Evolutionary conservation across 1,140 invertebrate genomes (phyloP), one percentile per base, ranked within the genome.

Genomic region (Drosophila triauraria): DNA sequence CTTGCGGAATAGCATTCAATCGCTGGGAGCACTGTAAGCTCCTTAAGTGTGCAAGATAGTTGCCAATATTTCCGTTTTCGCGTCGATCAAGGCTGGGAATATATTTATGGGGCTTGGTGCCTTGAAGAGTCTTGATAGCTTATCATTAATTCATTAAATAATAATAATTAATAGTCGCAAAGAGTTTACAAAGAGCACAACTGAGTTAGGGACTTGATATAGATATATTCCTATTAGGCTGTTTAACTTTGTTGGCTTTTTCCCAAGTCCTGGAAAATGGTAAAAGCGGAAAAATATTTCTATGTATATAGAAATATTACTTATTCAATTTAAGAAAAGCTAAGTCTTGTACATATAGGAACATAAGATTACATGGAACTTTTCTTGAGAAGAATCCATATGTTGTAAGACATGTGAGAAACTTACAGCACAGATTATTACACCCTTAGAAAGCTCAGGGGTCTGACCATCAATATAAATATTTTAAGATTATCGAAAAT

Each of bases 1-100:
- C 10, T 35, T n/a, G 56, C 27, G 60, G n/a, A 64, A 42, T 77
- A 40, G 48, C 32, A 38, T 48, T 42, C 42, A 47, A 70, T 78
- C 59, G 46, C 40, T 53, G 9, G 27, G 47, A n/a, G 42, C 43
- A 74, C 63, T 80, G 60, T 77, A 84, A 84, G 82, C 82, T 85
- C 56, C 77, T 84, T 85, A 81, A 53, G 42, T 30, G 40, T 9
- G 71, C 71, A 75, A 74, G 23, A 46, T 27, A 43, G 77, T 56
- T 77, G 77, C 60, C 64, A 67, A 44, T 74, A 60, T 43, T 74
- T 74, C 69, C 67, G 69, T 51, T 71, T 48, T 40, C 15, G 15
- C 54, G 12, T 50, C 38, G 50, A 48, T 68, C 48, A 54, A 47
- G 35, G 30, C 20, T 70, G 67, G 67, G 62, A 70, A 70, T 15